Percentiles rank a stretch among this genome's conserved stretches.
These are phyloP conservation scores for Apis dorsata DNA, from an alignment of 1,140 invertebrate genomes.

Conservation along the genomic window DNA sequence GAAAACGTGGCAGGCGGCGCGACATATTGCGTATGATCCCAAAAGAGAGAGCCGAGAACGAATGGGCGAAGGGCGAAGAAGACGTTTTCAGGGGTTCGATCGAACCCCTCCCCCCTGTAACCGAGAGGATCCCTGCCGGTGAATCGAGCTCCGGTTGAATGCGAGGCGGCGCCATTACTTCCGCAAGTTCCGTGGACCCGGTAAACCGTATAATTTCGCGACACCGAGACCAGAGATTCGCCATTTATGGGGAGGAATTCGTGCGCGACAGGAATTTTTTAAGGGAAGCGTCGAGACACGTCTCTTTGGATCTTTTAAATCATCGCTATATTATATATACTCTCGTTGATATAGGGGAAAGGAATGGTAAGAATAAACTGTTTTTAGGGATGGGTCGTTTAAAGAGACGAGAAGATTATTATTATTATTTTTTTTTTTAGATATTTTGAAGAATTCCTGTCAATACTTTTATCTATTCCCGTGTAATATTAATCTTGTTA, in stretches of 20 bases:
- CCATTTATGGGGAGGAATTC: not conserved
- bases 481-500: no score
- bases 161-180: constrained; percentile 32
- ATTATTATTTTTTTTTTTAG: no score
- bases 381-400: no score
- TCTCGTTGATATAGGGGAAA: no score
- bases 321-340: not conserved
- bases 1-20: constrained; percentile 55
- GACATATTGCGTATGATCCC: constrained; percentile 66
- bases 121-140: not conserved
- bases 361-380: not conserved
- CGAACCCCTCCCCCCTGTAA: not conserved
- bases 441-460: no score
- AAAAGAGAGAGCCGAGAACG: constrained; percentile 48
- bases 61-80: constrained; percentile 53
- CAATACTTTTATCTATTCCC: no score
- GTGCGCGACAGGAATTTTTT: constrained; percentile 14
- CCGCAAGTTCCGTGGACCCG: not conserved
- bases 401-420: no score
- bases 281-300: not conserved
- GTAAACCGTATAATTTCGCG: constrained; percentile 25
- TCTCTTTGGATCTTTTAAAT: not conserved
- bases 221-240: not conserved
- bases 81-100: constrained; percentile 33
- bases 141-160: constrained; percentile 7